Evolutionary conservation across 2,113 vertebrate species (phyloP), one percentile per base, ranked within the genome.

Genomic region (Bostrychus sinensis): DNA sequence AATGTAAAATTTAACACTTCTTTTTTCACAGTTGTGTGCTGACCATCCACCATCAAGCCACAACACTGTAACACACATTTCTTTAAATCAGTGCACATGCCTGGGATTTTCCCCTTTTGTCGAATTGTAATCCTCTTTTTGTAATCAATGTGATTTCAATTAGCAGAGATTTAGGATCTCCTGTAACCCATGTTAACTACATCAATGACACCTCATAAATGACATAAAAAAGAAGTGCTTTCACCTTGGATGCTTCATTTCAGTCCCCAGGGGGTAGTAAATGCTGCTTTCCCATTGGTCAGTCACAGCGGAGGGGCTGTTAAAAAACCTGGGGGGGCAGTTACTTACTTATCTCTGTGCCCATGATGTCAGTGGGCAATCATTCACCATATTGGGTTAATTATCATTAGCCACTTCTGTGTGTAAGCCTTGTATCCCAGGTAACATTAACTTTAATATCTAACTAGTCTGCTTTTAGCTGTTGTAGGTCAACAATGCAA

Each of bases 351-450:
- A 78, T 81, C 72, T 66, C 39, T 41, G 66, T 68, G 66, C 77
- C 77, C 50, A 56, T 74, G 81, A 87, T 82, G 77, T 78, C 76
- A 82, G 64, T 56, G 34, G 75, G 81, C 78, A 91, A 85, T 82
- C 83, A 88, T 88, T 91, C 78, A 75, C 83, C n/a, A 8, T 69
- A 66, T 66, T 23, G 17, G 57, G 83, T 87, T 92, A 90, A 91
- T 87, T 60, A 89, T 90, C 81, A 69, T 70, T 36, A 32, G 22
- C 9, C 36, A 58, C 1, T 45, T 58, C 68, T 56, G 61, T 50
- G 62, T 72, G 72, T 77, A 51, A 61, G 62, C 69, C 38, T 11
- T 38, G 66, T 83, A 72, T 71, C 81, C 83, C 53, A 20, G 73
- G 85, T 50, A 83, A 80, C 70, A 60, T 17, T 39, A 42, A 43